Percentiles rank a stretch among this genome's conserved stretches.
Conservation (phyloP, 2,888 invertebrate species). For the Ganaspis brasiliensis region DNA sequence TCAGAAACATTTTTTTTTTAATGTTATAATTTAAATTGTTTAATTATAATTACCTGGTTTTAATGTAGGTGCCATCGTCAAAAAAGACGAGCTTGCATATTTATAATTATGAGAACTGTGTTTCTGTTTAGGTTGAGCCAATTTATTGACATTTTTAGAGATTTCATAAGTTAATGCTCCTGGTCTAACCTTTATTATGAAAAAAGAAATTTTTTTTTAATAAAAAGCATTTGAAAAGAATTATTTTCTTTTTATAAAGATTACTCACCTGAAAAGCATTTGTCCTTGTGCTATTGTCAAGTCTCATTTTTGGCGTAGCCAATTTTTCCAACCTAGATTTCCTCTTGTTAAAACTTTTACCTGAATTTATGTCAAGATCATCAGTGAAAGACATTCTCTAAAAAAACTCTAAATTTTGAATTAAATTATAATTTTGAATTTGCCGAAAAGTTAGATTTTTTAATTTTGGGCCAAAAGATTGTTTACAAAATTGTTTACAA, state of each 20-base stretch:
- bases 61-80: conserved; percentile 1
- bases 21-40: too few relatives aligned
- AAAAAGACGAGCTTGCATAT: conserved; percentile 19
- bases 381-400: conserved; percentile 14
- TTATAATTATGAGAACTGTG: not conserved
- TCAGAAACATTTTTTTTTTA: too few relatives aligned
- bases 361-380: not conserved
- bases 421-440: conserved; percentile 21
- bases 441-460: not conserved
- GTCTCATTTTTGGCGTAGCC: not conserved
- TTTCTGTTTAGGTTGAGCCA: conserved; percentile 29
- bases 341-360: not conserved
- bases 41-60: conserved; percentile 14
- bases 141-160: conserved; percentile 6
- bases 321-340: conserved; percentile 22
- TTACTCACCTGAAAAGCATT: conserved; percentile 30
- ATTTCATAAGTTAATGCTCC: conserved; percentile 37
- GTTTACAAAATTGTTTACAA: not conserved
- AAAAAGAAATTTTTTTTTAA: not conserved
- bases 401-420: not conserved
- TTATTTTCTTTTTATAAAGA: not conserved
- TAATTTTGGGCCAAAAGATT: conserved; percentile 15
- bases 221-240: not conserved
- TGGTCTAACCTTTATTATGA: conserved; percentile 4
- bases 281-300: conserved; percentile 10